Conservation (phyloP, 1,140 invertebrate genomes). For the Diorhabda carinulata region DNA sequence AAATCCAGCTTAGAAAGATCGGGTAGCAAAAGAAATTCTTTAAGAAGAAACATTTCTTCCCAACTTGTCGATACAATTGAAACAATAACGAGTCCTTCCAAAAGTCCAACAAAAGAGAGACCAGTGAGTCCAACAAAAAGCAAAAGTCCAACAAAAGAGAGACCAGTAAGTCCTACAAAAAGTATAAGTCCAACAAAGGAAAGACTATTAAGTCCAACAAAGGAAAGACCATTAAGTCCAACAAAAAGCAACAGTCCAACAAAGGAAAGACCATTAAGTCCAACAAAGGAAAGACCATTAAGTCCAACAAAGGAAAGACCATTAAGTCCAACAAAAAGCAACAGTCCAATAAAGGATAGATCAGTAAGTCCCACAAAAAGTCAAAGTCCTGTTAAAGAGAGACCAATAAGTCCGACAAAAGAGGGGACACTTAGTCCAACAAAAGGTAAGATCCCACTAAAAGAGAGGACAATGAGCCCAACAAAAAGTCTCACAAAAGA, state of each 20-base stretch:
- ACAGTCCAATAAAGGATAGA: neutral
- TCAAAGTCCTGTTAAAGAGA: neutral
- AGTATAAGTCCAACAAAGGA: constrained; percentile 16
- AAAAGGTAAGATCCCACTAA: neutral
- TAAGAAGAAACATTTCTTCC: constrained; percentile 19
- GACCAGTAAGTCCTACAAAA: constrained; percentile 5
- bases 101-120: constrained; percentile 27
- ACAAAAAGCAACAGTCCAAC: constrained; percentile 25
- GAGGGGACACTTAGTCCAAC: neutral
- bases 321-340: neutral
- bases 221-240: constrained; percentile 23
- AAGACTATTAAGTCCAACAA: constrained; percentile 14
- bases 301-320: constrained; percentile 25
- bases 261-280: constrained; percentile 32
- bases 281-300: constrained; percentile 25
- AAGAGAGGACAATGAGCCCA: neutral
- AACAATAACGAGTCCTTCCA: constrained; percentile 31
- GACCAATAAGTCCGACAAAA: neutral
- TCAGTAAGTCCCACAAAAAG: neutral
- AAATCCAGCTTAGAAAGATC: constrained; percentile 30
- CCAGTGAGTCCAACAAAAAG: constrained; percentile 22
- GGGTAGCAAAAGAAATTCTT: constrained; percentile 23
- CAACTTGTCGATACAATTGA: neutral
- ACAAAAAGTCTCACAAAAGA: neutral
- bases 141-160: constrained; percentile 17